Conservation (phyloP, 2,888 invertebrate genomes). For the Melieria crassipennis region DNA sequence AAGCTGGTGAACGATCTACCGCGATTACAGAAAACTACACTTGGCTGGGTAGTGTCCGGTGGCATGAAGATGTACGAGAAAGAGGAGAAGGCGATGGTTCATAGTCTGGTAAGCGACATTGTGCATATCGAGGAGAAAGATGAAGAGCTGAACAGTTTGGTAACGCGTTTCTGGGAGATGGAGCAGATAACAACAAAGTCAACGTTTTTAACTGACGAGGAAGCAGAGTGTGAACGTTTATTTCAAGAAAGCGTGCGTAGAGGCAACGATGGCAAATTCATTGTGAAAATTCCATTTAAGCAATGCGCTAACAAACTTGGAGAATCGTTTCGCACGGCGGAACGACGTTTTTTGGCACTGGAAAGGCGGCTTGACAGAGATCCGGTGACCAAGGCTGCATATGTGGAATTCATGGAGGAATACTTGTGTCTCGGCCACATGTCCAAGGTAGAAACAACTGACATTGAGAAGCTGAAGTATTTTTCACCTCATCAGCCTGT, state of each 20-base stretch:
- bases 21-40: slow-evolving; percentile 3
- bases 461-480: slow-evolving; percentile 1
- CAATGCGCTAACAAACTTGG: slow-evolving; percentile 16
- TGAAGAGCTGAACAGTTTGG: slow-evolving; percentile 1
- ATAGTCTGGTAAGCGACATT: not conserved
- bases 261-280: slow-evolving; percentile 15
- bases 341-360: slow-evolving; percentile 19
- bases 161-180: slow-evolving; percentile 16
- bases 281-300: slow-evolving; percentile 30
- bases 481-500: slow-evolving; percentile 26
- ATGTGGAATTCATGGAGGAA: slow-evolving; percentile 21
- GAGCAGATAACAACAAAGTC: slow-evolving; percentile 4
- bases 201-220: slow-evolving; percentile 20
- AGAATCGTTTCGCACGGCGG: slow-evolving; percentile 22
- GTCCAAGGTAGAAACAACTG: slow-evolving; percentile 11
- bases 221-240: slow-evolving; percentile 22
- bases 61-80: not conserved
- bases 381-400: slow-evolving; percentile 15
- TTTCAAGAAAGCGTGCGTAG: slow-evolving; percentile 18
- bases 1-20: not conserved
- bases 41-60: slow-evolving; percentile 22
- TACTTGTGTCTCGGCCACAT: slow-evolving; percentile 20
- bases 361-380: slow-evolving; percentile 9
- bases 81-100: not conserved
- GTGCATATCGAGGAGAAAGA: not conserved